A percentile compares a stretch with the other conserved stretches of the same genome.
Evolutionary conservation across 2,888 invertebrate species (phyloP).

Genomic region (Eupithecia inturbata): DNA sequence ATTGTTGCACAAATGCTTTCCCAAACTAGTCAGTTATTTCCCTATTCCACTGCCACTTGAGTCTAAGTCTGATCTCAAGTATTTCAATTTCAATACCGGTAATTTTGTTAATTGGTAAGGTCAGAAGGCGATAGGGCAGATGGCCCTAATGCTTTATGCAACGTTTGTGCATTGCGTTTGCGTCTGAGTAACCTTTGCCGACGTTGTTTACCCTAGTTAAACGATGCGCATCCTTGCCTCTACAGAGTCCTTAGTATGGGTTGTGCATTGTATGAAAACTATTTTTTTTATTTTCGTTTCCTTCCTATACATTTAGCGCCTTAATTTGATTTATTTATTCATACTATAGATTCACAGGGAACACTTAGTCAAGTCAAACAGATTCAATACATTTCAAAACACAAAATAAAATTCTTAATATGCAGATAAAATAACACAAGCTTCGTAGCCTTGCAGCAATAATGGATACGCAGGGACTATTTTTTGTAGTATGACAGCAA

Average conservation of each 20-base stretch:
- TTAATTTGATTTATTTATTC: too few species aligned
- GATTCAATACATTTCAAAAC: too few species aligned
- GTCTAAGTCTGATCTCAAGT: neutral
- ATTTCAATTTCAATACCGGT: neutral
- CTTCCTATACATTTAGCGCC: too few species aligned
- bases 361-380: too few species aligned
- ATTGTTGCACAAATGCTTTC: neutral
- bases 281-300: neutral
- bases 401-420: too few species aligned
- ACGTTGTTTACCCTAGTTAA: constrained; percentile 65
- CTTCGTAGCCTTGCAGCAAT: too few species aligned
- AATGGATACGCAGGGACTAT: neutral
- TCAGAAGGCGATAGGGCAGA: constrained; percentile 31
- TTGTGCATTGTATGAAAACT: neutral
- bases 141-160: constrained; percentile 59
- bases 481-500: neutral
- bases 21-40: neutral
- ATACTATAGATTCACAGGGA: too few species aligned
- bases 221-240: constrained; percentile 53
- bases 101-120: constrained; percentile 21
- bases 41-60: neutral
- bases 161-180: constrained; percentile 71
- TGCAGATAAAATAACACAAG: too few species aligned
- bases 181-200: constrained; percentile 75
- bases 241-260: neutral